Evolutionary conservation across 2,888 invertebrate species (phyloP).

Genomic region (Leucophenga maculata): DNA sequence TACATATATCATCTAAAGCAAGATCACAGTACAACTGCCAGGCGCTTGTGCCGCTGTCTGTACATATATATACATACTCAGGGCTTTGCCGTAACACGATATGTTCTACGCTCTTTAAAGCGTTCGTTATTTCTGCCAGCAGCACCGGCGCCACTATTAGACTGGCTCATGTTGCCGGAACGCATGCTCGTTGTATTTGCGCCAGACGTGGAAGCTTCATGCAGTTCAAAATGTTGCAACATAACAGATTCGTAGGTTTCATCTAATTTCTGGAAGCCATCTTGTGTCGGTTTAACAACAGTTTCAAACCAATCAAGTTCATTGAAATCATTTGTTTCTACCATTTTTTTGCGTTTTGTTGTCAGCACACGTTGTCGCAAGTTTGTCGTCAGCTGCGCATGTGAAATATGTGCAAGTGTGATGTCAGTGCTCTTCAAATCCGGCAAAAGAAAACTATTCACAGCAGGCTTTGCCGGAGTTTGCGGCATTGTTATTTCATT

Average conservation of each 20-base stretch:
- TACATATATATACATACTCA: background rate
- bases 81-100: background rate
- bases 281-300: slow-evolving; percentile 38
- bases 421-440: slow-evolving; percentile 40
- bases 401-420: slow-evolving; percentile 36
- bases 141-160: background rate
- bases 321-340: slow-evolving; percentile 43
- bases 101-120: slow-evolving; percentile 3
- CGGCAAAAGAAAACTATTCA: slow-evolving; percentile 46
- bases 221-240: slow-evolving; percentile 42
- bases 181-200: slow-evolving; percentile 12
- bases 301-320: slow-evolving; percentile 51
- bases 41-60: too few relatives aligned
- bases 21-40: too few relatives aligned
- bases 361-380: slow-evolving; percentile 48
- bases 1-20: too few relatives aligned
- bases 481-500: background rate
- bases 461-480: background rate
- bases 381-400: slow-evolving; percentile 44
- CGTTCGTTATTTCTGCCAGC: background rate
- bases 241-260: slow-evolving; percentile 47
- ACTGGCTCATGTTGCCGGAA: too few relatives aligned
- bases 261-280: slow-evolving; percentile 43
- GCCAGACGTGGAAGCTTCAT: slow-evolving; percentile 45
- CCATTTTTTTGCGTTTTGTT: slow-evolving; percentile 41